Evolutionary conservation across 2,797 vertebrate genomes (phyloP).

Genomic region (Sebastes iracundus): DNA sequence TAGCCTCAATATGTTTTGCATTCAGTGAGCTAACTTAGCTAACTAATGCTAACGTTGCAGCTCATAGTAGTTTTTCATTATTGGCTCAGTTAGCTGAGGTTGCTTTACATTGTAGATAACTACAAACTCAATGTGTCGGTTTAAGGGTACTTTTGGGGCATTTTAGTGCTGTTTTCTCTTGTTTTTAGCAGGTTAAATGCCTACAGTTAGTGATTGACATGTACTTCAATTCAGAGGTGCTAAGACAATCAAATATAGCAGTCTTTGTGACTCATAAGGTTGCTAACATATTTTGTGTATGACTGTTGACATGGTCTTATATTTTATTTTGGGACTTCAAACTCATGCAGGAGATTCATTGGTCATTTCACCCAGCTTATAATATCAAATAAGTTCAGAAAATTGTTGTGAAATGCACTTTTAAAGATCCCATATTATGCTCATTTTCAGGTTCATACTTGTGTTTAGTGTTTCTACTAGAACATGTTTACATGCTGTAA

Average conservation of each 20-base stretch:
- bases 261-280: background rate
- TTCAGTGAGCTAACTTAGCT: background rate
- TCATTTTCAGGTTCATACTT: no score
- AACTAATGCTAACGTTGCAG: background rate
- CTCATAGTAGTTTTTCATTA: background rate
- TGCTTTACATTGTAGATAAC: background rate
- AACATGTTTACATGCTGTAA: no score
- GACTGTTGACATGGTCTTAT: background rate
- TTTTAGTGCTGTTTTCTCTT: background rate
- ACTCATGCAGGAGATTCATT: background rate
- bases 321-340: background rate
- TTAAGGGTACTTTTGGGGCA: background rate
- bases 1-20: background rate
- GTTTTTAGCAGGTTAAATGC: background rate
- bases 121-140: background rate
- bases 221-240: no score
- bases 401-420: rapidly evolving
- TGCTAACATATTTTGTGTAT: background rate
- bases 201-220: background rate
- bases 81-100: background rate
- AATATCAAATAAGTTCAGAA: background rate
- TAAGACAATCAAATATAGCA: background rate
- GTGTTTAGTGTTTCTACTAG: no score
- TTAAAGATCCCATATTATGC: no score
- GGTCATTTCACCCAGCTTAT: background rate